phyloP scores from a whole-genome alignment of 2,797 vertebrate genomes.

The Anguilla anguilla region DNA sequence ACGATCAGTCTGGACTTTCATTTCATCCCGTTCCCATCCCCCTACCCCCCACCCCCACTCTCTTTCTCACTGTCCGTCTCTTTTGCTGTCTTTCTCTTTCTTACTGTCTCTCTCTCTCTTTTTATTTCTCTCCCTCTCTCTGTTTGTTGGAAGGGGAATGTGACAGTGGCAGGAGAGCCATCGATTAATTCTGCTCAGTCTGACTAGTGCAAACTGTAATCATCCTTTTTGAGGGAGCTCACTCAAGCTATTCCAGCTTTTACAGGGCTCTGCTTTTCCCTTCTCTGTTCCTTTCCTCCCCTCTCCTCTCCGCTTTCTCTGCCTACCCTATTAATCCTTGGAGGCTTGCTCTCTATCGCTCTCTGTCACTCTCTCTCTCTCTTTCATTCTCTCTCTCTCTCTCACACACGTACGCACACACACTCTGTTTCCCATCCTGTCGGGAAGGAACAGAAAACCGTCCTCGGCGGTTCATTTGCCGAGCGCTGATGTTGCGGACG shows the following conservation, averaged over 20 bases:
- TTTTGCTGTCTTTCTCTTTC: background rate
- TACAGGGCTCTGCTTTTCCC: conserved; percentile 38
- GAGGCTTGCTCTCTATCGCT: conserved; percentile 21
- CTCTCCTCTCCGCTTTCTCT: conserved; percentile 31
- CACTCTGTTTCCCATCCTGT: background rate
- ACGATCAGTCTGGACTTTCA: background rate
- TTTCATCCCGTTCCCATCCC: background rate
- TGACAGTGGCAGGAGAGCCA: conserved; percentile 38
- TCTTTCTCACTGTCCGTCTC: background rate
- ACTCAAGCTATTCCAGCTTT: conserved; percentile 4
- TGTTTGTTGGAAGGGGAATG: conserved; percentile 13
- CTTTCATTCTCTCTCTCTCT: background rate
- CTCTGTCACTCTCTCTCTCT: conserved; percentile 32
- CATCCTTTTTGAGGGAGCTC: conserved; percentile 42
- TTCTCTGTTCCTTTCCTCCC: background rate
- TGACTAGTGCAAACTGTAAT: conserved; percentile 53
- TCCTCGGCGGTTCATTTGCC: conserved; percentile 51
- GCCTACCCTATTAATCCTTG: background rate
- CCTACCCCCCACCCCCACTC: background rate
- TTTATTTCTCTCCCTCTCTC: conserved; percentile 26
- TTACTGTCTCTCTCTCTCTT: conserved; percentile 19
- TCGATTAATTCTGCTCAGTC: conserved; percentile 57
- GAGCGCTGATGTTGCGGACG: conserved; percentile 49
- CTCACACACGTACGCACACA: conserved; percentile 19
- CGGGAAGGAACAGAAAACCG: conserved; percentile 32